Evolutionary conservation across 2,888 invertebrate genomes (phyloP).

Genomic region (Catocala sponsa): DNA sequence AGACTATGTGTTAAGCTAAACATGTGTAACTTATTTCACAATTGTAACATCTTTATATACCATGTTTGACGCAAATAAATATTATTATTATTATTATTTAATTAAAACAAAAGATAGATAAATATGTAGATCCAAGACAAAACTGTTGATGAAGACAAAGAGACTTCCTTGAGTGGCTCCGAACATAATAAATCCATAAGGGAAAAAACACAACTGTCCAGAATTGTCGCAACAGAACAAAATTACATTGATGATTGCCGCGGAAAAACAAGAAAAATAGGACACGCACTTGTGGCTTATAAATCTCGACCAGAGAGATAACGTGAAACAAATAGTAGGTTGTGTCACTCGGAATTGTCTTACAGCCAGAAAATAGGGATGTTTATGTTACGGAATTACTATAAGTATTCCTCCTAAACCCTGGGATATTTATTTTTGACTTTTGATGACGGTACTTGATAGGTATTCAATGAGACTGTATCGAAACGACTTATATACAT

Average conservation of each 20-base stretch:
- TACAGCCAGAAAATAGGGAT: constrained; percentile 42
- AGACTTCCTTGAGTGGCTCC: not conserved
- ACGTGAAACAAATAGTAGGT: constrained; percentile 44
- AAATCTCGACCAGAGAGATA: constrained; percentile 48
- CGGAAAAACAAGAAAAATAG: constrained; percentile 22
- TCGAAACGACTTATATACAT: too few species aligned
- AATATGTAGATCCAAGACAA: not conserved
- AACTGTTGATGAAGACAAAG: constrained; percentile 8
- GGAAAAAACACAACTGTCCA: constrained; percentile 21
- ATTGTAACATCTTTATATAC: too few species aligned
- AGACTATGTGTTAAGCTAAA: too few species aligned
- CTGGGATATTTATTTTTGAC: too few species aligned
- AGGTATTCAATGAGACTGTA: too few species aligned
- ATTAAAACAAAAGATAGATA: too few species aligned
- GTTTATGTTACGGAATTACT: constrained; percentile 42
- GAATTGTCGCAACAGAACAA: constrained; percentile 8
- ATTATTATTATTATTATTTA: too few species aligned
- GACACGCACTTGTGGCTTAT: constrained; percentile 34
- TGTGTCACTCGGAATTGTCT: constrained; percentile 46
- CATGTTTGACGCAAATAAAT: too few species aligned
- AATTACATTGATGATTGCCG: constrained; percentile 18
- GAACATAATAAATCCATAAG: constrained; percentile 17
- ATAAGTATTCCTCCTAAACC: constrained; percentile 24
- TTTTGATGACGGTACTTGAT: too few species aligned
- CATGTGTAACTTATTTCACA: too few species aligned